Percentiles rank a stretch among this genome's conserved stretches.
phyloP scores from a whole-genome alignment of 2,113 vertebrate genomes.

The Podarcis cretensis region DNA sequence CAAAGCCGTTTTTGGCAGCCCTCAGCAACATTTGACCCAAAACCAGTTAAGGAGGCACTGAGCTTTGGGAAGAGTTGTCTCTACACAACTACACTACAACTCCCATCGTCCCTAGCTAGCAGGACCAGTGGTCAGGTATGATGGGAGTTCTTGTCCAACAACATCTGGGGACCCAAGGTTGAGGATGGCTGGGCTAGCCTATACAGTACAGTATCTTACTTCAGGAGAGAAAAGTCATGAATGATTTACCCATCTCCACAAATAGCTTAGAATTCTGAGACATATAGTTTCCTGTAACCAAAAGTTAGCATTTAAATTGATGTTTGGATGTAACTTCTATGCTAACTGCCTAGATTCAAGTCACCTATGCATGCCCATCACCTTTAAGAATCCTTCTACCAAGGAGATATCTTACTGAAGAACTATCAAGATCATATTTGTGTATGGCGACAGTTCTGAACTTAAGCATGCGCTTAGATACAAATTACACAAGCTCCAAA shows the following conservation, averaged over 20 bases:
- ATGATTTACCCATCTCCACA: not conserved
- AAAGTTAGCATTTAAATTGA: not conserved
- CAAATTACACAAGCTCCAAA: not conserved
- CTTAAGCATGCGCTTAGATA: not conserved
- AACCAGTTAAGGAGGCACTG: too few species aligned
- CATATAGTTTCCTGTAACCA: not conserved
- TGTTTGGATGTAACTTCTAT: too few species aligned
- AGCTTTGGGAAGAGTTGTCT: too few species aligned
- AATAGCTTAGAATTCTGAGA: not conserved
- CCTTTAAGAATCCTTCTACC: not conserved
- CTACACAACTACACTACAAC: not conserved
- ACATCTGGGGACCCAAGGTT: too few species aligned
- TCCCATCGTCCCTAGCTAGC: not conserved
- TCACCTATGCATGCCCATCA: not conserved
- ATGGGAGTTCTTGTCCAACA: too few species aligned
- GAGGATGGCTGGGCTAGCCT: too few species aligned
- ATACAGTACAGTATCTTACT: not conserved
- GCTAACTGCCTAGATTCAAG: not conserved
- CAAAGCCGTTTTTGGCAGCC: too few species aligned
- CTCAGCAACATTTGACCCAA: too few species aligned
- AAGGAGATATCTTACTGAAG: not conserved
- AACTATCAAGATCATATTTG: not conserved
- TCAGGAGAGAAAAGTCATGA: not conserved
- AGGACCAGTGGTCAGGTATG: too few species aligned
- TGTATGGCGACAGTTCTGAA: not conserved